These are phyloP conservation scores for Macroglossus sobrinus DNA, from an alignment of 2,113 vertebrate species.

Conservation along the genomic window DNA sequence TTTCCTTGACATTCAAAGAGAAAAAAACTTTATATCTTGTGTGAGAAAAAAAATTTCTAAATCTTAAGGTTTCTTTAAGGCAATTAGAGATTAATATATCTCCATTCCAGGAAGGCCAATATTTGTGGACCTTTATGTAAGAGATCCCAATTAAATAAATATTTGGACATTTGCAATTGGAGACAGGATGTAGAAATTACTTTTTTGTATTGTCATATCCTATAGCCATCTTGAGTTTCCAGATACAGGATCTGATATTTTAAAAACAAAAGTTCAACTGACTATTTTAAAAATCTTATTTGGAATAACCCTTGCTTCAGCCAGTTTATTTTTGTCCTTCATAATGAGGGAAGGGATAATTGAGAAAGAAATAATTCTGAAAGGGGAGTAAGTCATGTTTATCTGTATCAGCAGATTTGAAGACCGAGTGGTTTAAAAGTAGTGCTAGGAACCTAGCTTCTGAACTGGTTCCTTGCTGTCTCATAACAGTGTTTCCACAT, in stretches of 20 bases:
- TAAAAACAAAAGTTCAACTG: neutral
- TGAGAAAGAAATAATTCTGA: neutral
- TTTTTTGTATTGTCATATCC: neutral
- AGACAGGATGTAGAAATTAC: neutral
- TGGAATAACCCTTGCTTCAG: neutral
- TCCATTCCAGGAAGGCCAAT: neutral
- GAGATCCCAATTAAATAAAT: neutral
- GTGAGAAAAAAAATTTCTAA: neutral
- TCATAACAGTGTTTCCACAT: neutral
- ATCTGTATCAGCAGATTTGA: neutral
- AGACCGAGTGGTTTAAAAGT: neutral
- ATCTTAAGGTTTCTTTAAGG: neutral
- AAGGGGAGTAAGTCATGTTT: neutral
- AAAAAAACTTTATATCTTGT: neutral
- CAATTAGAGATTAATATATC: neutral
- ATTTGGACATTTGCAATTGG: neutral
- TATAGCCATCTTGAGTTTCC: neutral
- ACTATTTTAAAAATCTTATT: neutral
- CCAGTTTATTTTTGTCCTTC: neutral
- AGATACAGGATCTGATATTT: neutral
- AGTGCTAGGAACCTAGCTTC: neutral
- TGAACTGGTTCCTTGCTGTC: neutral
- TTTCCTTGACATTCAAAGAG: neutral
- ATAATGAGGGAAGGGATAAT: neutral
- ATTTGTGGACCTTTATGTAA: neutral